A percentile compares a stretch with the other conserved stretches of the same genome.
Conservation (phyloP, 1,140 invertebrate genomes). For the Tetraneura akinire region DNA sequence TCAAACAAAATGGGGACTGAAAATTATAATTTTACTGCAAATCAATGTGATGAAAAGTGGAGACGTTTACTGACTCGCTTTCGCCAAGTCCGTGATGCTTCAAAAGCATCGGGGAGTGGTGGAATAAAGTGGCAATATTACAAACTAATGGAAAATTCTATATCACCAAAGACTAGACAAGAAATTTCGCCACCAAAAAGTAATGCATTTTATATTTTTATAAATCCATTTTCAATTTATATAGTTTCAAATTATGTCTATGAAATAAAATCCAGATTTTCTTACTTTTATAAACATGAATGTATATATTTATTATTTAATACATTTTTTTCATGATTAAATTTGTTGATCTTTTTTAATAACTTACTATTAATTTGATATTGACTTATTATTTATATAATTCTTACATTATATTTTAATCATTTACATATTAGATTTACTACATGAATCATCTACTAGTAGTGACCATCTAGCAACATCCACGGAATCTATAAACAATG, state of each 20-base stretch:
- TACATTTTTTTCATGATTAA: not conserved
- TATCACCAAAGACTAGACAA: not conserved
- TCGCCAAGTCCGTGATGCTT: not conserved
- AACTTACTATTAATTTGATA: too few relatives aligned
- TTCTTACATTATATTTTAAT: not conserved
- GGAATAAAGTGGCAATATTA: not conserved
- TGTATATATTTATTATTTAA: not conserved
- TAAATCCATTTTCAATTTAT: too few relatives aligned
- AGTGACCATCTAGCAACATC: not conserved
- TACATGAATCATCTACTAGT: not conserved
- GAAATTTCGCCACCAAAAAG: not conserved
- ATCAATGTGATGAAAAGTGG: not conserved
- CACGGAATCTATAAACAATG: not conserved
- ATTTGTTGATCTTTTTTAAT: too few relatives aligned
- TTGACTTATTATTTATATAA: too few relatives aligned
- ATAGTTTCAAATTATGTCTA: too few relatives aligned
- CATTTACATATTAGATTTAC: not conserved
- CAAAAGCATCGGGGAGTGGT: not conserved
- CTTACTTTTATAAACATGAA: too few relatives aligned
- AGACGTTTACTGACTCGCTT: not conserved
- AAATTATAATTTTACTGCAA: not conserved
- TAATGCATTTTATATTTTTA: too few relatives aligned
- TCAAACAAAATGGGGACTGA: not conserved
- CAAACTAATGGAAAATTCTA: not conserved
- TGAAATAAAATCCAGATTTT: not conserved